A percentile compares a stretch with the other conserved stretches of the same genome.
Conservation (phyloP, 2,888 invertebrate genomes). For the Drosophila heteroneura region DNA sequence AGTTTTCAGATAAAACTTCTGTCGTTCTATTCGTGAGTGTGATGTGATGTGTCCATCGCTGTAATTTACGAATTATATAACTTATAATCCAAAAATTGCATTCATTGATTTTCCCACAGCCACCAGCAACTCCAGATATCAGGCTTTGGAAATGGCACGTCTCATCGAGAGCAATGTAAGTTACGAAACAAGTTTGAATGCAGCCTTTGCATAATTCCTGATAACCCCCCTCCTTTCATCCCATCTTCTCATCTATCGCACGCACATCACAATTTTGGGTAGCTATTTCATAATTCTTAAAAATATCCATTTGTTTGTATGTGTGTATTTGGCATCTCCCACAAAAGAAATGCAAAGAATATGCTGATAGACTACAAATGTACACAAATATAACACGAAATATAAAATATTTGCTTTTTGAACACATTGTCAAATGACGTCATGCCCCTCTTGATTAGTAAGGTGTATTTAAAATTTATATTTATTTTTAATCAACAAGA, state of each 20-base stretch:
- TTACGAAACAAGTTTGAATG: slow-evolving; percentile 53
- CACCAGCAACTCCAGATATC: slow-evolving; percentile 28
- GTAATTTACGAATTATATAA: slow-evolving; percentile 57
- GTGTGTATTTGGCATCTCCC: slow-evolving; percentile 40
- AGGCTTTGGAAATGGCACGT: slow-evolving; percentile 59
- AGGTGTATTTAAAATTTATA: background rate
- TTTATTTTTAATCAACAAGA: background rate
- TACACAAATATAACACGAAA: slow-evolving; percentile 15
- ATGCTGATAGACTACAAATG: slow-evolving; percentile 20
- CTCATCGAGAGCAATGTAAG: slow-evolving; percentile 70
- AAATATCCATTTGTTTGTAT: slow-evolving; percentile 46
- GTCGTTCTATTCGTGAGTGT: slow-evolving; percentile 33
- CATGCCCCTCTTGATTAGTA: slow-evolving; percentile 4
- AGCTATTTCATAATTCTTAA: slow-evolving; percentile 58
- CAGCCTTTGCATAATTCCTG: slow-evolving; percentile 63
- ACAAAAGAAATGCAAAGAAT: slow-evolving; percentile 37
- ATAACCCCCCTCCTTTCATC: background rate
- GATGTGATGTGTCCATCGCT: slow-evolving; percentile 35
- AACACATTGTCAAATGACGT: slow-evolving; percentile 26
- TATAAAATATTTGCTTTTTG: slow-evolving; percentile 7
- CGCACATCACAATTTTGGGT: slow-evolving; percentile 6
- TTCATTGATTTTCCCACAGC: slow-evolving; percentile 51
- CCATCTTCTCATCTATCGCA: slow-evolving; percentile 2
- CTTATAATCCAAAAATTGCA: slow-evolving; percentile 47
- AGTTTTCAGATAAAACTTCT: slow-evolving; percentile 52